phyloP scores from a whole-genome alignment of 2,888 invertebrate species.

The Eudemis profundana region DNA sequence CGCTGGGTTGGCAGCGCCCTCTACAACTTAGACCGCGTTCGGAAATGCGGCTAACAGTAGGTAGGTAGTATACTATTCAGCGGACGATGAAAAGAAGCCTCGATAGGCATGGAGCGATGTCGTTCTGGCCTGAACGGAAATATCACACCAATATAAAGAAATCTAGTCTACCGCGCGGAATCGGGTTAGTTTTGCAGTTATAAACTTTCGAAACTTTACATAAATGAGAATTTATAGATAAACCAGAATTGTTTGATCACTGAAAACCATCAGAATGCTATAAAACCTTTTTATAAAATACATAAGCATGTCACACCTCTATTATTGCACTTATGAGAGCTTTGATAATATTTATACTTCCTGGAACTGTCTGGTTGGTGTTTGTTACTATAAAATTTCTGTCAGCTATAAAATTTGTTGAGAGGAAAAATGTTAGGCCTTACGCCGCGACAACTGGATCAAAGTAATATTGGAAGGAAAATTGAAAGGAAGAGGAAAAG shows the following conservation, averaged over 20 bases:
- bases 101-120: slow-evolving; percentile 9
- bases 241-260: slow-evolving; percentile 12
- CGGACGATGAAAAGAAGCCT: slow-evolving; percentile 31
- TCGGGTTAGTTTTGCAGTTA: not conserved
- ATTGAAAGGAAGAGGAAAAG: no score
- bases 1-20: no score
- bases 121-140: slow-evolving; percentile 20
- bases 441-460: no score
- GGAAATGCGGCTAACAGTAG: no score
- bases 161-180: not conserved
- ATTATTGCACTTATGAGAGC: slow-evolving; percentile 7
- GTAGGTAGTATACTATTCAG: slow-evolving; percentile 11
- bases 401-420: slow-evolving; percentile 6
- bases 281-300: not conserved
- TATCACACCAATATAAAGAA: slow-evolving; percentile 27
- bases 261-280: not conserved
- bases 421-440: no score
- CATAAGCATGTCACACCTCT: slow-evolving; percentile 1
- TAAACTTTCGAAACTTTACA: slow-evolving; percentile 12
- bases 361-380: not conserved
- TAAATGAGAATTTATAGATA: slow-evolving; percentile 1
- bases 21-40: no score
- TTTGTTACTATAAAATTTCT: not conserved
- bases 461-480: no score
- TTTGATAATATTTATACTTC: slow-evolving; percentile 28